Evolutionary conservation across 2,113 vertebrate species (phyloP), one percentile per base, ranked within the genome.

Genomic region (Otis tarda): DNA sequence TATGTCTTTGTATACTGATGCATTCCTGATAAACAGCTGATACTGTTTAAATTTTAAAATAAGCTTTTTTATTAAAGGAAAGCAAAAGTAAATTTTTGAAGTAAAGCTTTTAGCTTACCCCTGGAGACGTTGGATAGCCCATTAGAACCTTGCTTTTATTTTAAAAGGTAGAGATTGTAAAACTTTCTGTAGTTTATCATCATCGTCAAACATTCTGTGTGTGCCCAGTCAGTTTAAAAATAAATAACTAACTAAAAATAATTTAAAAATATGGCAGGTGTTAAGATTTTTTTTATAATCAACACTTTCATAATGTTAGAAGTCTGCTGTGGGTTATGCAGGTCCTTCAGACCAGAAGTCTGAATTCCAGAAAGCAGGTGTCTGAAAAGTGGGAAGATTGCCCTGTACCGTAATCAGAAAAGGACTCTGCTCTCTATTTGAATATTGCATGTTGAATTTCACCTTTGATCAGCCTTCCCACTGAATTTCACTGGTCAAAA

Each of bases 381-480:
- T 71, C 76, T 86, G 83, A 78, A 81, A 82, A 89, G 81, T 39
- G 21, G 70, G 47, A 89, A 61, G 57, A 73, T 59, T 87, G n/a
- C 31, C 50, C 67, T 59, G 61, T 76, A 59, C 45, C 76, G 49
- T 83, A 80, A 93, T 82, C 83, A 63, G 74, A 53, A 91, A 74
- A 93, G 89, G 85, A 95, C 89, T 97, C 91, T 94, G 92, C 49
- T 88, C 92, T 87, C 63, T 89, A 12, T 87, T 84, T 61, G 83
- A 87, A 37, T 74, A 67, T 71, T 37, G 14, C 16, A 3, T 68
- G 83, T 47, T 83, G 67, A 43, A 76, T 60, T 89, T 95, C 74
- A 96, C 91, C 93, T 97, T 96, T 96, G 92, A 80, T 92, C 73
- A 39, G 61, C 80, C 57, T 80, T 91, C 78, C 55, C 70, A 49